Base-by-base conservation (phyloP, 2,888 invertebrate species). In the Eupithecia abbreviata region DNA sequence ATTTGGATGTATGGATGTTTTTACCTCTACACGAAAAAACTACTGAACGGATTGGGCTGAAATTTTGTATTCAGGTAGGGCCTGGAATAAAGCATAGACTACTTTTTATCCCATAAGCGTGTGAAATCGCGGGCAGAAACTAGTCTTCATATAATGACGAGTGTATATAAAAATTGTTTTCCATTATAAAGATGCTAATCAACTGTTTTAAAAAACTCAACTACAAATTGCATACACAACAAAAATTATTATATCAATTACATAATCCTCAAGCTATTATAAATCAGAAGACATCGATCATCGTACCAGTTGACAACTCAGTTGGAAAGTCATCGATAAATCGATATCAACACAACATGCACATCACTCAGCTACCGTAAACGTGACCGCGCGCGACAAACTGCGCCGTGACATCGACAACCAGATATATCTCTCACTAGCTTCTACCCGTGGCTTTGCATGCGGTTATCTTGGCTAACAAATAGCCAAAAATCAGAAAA, bases 351-450 rank as follows among this genome's bases (percentile, higher is more conserved):
- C 85, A 73, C 10, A 70, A 71, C 77, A 80, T 78, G 85, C 85
- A 83, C 91, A 86, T 88, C 87, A 84, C 88, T 88, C 82, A 79
- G 91, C 94, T 93, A 93, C 93, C 87, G 93, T 91, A 90, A 93
- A 90, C 93, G 93, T 93, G 94, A 94, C 92, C 86, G 86, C 83
- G 84, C 85, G 92, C 92, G 92, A 92, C 91, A 92, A 91, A 92
- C 92, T 88, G 90, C 90, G 90, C 91, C 93, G 92, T 92, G 93
- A 93, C 90, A 91, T 88, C 85, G 90, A 88, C 87, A 88, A 86
- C 83, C 88, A 87, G 92, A 93, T 93, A 90, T 87, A 88, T 89
- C 62, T 62, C 30, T 10, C 18, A 62, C 62, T 30, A 30, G 18
- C 30, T 12, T 4, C 4, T 4, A 4, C 62, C 18, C 10, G 30